A percentile compares a stretch with the other conserved stretches of the same genome.
These are phyloP conservation scores for Drosophila bunnanda DNA, from an alignment of 2,888 invertebrate genomes.

Conservation along the genomic window DNA sequence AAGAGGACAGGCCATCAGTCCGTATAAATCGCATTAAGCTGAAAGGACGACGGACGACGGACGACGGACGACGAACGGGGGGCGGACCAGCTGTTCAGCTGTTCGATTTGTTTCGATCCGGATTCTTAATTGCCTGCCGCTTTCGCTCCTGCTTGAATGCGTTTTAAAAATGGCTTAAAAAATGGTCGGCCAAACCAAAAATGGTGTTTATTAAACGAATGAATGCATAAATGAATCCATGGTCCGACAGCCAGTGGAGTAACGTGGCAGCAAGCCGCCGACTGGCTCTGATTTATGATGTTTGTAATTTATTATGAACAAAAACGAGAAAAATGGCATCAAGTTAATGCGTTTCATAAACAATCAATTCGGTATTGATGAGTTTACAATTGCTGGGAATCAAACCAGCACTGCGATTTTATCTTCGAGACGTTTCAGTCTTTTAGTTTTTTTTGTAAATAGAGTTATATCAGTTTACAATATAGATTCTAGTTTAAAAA, in stretches of 20 bases:
- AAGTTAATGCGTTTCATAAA: slow-evolving; percentile 48
- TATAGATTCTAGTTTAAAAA: neutral
- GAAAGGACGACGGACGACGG: slow-evolving; percentile 41
- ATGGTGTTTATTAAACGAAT: slow-evolving; percentile 83
- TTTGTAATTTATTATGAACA: slow-evolving; percentile 65
- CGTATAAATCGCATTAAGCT: slow-evolving; percentile 79
- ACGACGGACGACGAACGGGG: slow-evolving; percentile 14
- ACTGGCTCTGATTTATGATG: slow-evolving; percentile 69
- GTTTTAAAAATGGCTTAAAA: slow-evolving; percentile 77
- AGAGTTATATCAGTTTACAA: too few relatives aligned
- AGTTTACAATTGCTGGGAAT: slow-evolving; percentile 16
- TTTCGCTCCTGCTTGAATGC: slow-evolving; percentile 34
- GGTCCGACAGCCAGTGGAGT: slow-evolving; percentile 13
- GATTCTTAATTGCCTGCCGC: slow-evolving; percentile 63
- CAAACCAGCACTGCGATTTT: neutral
- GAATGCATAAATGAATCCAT: slow-evolving; percentile 53
- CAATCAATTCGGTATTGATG: slow-evolving; percentile 24
- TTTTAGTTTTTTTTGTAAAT: neutral
- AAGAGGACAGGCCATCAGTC: slow-evolving; percentile 69
- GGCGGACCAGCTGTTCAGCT: slow-evolving; percentile 51
- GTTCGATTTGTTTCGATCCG: slow-evolving; percentile 71
- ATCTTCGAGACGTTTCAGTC: neutral
- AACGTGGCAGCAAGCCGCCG: slow-evolving; percentile 49
- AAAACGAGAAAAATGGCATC: slow-evolving; percentile 38
- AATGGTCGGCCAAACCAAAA: slow-evolving; percentile 81